These are phyloP conservation scores for Mormyrus proboscirostris DNA, from an alignment of 2,797 vertebrate species.

Conservation along the genomic window DNA sequence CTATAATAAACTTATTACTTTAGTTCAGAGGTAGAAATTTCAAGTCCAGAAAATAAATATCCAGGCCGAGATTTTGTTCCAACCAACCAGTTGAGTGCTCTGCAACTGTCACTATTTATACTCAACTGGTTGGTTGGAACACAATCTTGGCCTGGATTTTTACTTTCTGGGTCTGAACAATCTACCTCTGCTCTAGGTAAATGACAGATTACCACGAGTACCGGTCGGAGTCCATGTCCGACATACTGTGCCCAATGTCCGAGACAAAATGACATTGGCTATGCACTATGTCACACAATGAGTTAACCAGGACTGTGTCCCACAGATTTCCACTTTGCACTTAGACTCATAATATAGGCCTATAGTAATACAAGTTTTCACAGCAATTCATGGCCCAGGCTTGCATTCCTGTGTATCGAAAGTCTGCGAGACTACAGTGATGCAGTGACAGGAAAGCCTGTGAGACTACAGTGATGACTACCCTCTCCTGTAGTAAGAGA, in stretches of 20 bases:
- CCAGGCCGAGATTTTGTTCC: not conserved
- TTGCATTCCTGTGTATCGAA: slow-evolving; percentile 28
- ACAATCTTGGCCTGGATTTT: not conserved
- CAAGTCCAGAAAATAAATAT: not conserved
- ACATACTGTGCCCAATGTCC: not conserved
- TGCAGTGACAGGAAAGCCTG: too few species aligned
- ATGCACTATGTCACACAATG: not conserved
- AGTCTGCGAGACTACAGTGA: too few species aligned
- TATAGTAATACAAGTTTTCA: slow-evolving; percentile 13
- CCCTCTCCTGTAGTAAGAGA: slow-evolving; percentile 44
- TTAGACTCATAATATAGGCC: slow-evolving; percentile 24
- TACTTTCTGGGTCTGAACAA: not conserved
- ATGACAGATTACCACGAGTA: not conserved
- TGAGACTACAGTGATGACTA: slow-evolving; percentile 24
- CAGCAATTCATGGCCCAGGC: not conserved
- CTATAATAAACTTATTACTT: not conserved
- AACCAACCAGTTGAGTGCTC: not conserved
- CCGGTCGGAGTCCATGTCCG: not conserved
- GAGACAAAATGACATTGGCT: not conserved
- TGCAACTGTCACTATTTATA: not conserved
- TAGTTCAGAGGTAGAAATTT: not conserved
- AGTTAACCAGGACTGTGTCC: not conserved
- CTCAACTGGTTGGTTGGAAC: not conserved
- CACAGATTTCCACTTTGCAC: slow-evolving; percentile 17
- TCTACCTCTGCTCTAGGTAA: not conserved